phyloP scores from a whole-genome alignment of 2,888 invertebrate species.

The Papilio demoleus region DNA sequence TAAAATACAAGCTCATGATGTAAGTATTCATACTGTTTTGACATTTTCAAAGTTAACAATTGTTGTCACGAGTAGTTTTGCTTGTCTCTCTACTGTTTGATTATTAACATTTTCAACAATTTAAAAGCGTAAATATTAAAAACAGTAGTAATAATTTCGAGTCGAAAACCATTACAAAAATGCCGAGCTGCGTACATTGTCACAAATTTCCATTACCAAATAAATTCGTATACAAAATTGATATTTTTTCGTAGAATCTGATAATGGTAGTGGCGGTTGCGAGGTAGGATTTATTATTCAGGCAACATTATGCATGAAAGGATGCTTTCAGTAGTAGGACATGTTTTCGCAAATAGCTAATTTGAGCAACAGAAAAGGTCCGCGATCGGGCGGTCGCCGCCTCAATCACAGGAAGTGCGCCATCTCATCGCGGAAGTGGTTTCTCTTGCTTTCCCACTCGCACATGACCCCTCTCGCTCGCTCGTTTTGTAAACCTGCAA shows the following conservation, averaged over 20 bases:
- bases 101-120: background rate
- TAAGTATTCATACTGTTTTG: too few species aligned
- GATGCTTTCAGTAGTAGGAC: conserved; percentile 51
- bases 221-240: conserved; percentile 39
- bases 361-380: conserved; percentile 55
- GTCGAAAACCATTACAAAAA: background rate
- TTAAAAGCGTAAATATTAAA: background rate
- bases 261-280: conserved; percentile 33
- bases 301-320: conserved; percentile 39
- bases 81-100: background rate
- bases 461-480: conserved; percentile 62
- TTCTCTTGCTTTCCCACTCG: conserved; percentile 73
- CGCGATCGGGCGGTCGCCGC: conserved; percentile 52
- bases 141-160: background rate
- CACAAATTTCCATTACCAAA: conserved; percentile 28
- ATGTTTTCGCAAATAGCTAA: conserved; percentile 56
- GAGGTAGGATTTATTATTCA: conserved; percentile 38
- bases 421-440: conserved; percentile 84
- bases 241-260: conserved; percentile 30
- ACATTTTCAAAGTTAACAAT: background rate
- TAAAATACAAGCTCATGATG: too few species aligned
- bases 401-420: conserved; percentile 84
- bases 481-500: conserved; percentile 66
- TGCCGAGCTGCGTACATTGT: conserved; percentile 5
- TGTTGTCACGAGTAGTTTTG: background rate